A percentile compares a stretch with the other conserved stretches of the same genome.
Evolutionary conservation across 2,888 invertebrate genomes (phyloP).

Genomic region (Buathra laborator): DNA sequence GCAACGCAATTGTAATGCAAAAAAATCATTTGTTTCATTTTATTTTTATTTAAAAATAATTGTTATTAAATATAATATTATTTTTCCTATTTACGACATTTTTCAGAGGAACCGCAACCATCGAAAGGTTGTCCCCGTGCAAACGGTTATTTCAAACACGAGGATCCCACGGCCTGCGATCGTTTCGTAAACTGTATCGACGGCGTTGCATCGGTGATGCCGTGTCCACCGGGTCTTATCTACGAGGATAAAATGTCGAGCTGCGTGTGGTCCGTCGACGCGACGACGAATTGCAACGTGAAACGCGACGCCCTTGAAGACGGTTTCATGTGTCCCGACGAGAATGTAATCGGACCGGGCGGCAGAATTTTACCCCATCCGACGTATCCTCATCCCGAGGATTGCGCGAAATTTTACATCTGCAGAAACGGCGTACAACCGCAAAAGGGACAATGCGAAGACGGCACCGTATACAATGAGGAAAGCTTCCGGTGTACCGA

Average conservation of each 20-base stretch:
- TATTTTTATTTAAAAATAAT: not conserved
- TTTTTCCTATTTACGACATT: conserved; percentile 21
- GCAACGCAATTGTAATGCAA: too few species aligned
- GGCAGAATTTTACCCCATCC: conserved; percentile 91
- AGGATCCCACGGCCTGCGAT: conserved; percentile 91
- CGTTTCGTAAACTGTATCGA: conserved; percentile 93
- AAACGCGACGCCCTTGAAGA: conserved; percentile 90
- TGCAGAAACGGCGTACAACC: conserved; percentile 92
- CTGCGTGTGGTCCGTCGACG: conserved; percentile 91
- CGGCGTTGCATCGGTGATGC: conserved; percentile 89
- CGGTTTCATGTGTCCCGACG: conserved; percentile 92
- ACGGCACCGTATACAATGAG: conserved; percentile 92
- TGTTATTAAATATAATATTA: conserved; percentile 18
- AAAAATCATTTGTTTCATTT: too few species aligned
- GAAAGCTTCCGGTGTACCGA: conserved; percentile 92
- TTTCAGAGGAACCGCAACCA: conserved; percentile 91
- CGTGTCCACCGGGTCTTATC: conserved; percentile 90
- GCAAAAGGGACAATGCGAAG: conserved; percentile 91
- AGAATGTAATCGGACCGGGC: conserved; percentile 89
- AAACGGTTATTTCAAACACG: conserved; percentile 92
- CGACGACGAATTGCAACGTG: conserved; percentile 87
- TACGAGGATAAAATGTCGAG: conserved; percentile 91
- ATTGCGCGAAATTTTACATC: conserved; percentile 94
- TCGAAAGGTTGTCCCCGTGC: conserved; percentile 91
- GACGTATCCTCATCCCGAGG: conserved; percentile 92